phyloP scores from a whole-genome alignment of 2,888 invertebrate genomes.

The Euproctis similis region DNA sequence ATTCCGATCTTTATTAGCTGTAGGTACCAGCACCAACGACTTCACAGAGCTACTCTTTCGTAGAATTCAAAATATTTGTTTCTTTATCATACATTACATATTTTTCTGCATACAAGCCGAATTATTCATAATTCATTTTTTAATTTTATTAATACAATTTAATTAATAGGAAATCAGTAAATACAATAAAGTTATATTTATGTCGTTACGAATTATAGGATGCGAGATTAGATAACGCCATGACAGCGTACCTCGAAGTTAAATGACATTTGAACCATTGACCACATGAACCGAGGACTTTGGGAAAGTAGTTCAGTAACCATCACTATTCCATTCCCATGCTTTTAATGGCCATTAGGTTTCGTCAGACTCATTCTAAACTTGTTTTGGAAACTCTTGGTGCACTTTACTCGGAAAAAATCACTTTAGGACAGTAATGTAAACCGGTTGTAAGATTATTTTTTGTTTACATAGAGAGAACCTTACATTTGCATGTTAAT shows the following conservation, averaged over 20 bases:
- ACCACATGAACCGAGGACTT: conserved; percentile 44
- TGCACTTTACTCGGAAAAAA: conserved; percentile 55
- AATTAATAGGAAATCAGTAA: no score
- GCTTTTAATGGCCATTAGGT: conserved; percentile 68
- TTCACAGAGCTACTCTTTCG: conserved; percentile 39
- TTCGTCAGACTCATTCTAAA: conserved; percentile 61
- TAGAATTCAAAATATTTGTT: conserved; percentile 39
- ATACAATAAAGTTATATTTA: no score
- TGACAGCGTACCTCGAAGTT: conserved; percentile 44
- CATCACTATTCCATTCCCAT: conserved; percentile 53
- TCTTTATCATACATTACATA: conserved; percentile 31
- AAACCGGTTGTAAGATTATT: conserved; percentile 57
- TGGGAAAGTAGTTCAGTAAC: conserved; percentile 62
- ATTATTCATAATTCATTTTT: conserved; percentile 3
- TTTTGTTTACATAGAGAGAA: conserved; percentile 30
- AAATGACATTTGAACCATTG: conserved; percentile 33
- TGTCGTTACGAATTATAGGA: no score
- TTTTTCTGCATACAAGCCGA: conserved; percentile 30
- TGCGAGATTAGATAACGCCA: no score
- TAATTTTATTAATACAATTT: no score
- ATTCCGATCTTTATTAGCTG: conserved; percentile 40
- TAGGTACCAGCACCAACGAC: conserved; percentile 37
- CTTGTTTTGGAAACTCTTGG: conserved; percentile 62
- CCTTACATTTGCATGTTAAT: conserved; percentile 63
- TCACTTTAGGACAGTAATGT: conserved; percentile 41